These are phyloP conservation scores for Orchesella cincta DNA, from an alignment of 1,140 invertebrate species.

Conservation along the genomic window DNA sequence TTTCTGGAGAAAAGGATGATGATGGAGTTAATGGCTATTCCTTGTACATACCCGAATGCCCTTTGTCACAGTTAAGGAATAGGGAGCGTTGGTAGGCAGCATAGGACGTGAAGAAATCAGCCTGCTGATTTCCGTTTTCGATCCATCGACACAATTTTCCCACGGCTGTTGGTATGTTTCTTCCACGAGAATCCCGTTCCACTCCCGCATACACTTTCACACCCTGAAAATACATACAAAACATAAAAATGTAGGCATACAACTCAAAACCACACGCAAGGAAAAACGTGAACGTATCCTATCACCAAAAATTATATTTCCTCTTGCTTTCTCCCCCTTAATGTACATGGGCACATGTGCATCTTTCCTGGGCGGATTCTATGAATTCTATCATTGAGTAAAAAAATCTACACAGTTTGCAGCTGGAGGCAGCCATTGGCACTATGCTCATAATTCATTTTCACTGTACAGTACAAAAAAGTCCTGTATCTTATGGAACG, in stretches of 20 bases:
- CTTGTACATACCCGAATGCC: constrained; percentile 67
- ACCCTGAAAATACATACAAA: constrained; percentile 61
- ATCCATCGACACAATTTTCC: constrained; percentile 85
- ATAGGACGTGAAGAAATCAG: constrained; percentile 76
- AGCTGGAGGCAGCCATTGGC: too few species aligned
- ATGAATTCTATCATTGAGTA: too few species aligned
- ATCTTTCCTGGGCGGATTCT: too few species aligned
- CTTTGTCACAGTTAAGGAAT: constrained; percentile 76
- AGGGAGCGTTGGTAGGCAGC: constrained; percentile 84
- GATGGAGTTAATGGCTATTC: background rate
- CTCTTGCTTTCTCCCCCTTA: too few species aligned
- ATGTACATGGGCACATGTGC: too few species aligned
- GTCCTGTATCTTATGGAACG: too few species aligned
- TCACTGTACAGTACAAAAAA: too few species aligned
- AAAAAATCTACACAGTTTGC: too few species aligned
- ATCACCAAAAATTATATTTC: too few species aligned
- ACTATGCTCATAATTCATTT: too few species aligned
- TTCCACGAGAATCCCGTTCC: constrained; percentile 65
- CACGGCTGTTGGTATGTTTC: constrained; percentile 68
- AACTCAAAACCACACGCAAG: constrained; percentile 7
- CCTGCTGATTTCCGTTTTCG: constrained; percentile 68
- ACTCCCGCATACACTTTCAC: constrained; percentile 80
- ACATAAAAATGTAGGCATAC: background rate
- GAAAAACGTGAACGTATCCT: background rate
- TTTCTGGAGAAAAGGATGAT: background rate